Evolutionary conservation across 2,888 invertebrate genomes (phyloP).

Genomic region (Apodemia mormo): DNA sequence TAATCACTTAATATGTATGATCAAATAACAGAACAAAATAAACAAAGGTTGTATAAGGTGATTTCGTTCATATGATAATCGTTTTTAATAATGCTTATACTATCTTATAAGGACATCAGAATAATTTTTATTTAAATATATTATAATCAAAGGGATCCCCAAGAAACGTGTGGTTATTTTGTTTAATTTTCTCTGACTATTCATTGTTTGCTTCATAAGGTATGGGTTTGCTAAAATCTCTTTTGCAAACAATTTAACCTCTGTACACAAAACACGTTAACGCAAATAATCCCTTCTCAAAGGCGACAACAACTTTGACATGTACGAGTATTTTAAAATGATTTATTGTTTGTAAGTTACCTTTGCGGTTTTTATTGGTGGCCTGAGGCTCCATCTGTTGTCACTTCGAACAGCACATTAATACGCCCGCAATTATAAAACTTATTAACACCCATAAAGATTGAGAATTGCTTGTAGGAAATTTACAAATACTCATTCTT

Average conservation of each 20-base stretch:
- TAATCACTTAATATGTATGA: no score
- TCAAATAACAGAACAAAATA: no score
- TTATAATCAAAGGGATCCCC: background rate
- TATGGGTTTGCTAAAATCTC: conserved; percentile 15
- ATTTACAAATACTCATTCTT: conserved; percentile 29
- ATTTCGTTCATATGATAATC: no score
- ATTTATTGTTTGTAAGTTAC: conserved; percentile 11
- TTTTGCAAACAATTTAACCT: conserved; percentile 8
- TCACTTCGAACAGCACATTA: conserved; percentile 1
- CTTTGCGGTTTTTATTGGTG: conserved; percentile 15
- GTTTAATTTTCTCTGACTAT: background rate
- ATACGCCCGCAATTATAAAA: background rate
- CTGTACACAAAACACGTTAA: conserved; percentile 11
- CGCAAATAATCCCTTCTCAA: conserved; percentile 13
- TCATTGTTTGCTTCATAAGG: conserved; percentile 7
- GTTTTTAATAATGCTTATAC: no score
- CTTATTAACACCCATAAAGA: conserved; percentile 6
- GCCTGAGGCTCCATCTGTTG: conserved; percentile 14
- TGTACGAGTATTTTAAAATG: conserved; percentile 16
- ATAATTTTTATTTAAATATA: background rate
- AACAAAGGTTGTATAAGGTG: no score
- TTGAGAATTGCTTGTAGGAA: conserved; percentile 17
- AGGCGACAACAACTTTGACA: conserved; percentile 15
- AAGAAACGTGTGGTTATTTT: background rate
- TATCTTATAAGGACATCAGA: no score